Conservation (phyloP, 2,888 invertebrate genomes). For the Plutella xylostella region DNA sequence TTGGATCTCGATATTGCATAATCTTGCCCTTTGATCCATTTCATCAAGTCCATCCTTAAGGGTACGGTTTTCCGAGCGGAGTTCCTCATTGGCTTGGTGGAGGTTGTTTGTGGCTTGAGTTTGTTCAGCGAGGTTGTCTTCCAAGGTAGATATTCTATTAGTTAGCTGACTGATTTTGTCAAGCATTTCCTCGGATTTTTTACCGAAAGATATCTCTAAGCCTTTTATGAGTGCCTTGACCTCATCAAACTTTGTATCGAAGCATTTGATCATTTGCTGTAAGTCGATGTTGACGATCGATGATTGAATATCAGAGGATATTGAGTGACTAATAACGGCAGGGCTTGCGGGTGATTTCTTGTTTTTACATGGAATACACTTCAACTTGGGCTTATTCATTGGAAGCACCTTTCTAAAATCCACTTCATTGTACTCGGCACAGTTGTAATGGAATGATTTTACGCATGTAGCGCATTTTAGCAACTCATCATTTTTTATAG, state of each 20-base stretch:
- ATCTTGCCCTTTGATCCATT: conserved; percentile 8
- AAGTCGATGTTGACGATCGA: neutral
- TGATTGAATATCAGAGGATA: neutral
- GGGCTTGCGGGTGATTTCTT: neutral
- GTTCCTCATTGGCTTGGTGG: too few relatives aligned
- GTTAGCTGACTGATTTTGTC: too few relatives aligned
- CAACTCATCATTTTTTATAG: neutral
- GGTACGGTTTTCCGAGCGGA: too few relatives aligned
- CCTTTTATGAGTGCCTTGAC: too few relatives aligned
- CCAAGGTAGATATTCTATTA: too few relatives aligned
- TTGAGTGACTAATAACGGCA: neutral
- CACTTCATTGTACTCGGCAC: neutral
- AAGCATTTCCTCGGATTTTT: too few relatives aligned
- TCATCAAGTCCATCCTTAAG: neutral
- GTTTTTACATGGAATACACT: neutral
- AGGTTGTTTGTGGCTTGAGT: too few relatives aligned
- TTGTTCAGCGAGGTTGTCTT: too few relatives aligned
- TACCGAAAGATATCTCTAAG: too few relatives aligned
- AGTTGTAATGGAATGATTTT: neutral
- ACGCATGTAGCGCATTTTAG: neutral
- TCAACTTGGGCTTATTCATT: neutral
- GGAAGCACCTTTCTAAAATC: neutral
- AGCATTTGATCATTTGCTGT: neutral
- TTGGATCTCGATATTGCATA: conserved; percentile 12
- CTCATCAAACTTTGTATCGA: neutral